These are phyloP conservation scores for Pogonus chalceus DNA, from an alignment of 1,140 invertebrate genomes.

Conservation along the genomic window DNA sequence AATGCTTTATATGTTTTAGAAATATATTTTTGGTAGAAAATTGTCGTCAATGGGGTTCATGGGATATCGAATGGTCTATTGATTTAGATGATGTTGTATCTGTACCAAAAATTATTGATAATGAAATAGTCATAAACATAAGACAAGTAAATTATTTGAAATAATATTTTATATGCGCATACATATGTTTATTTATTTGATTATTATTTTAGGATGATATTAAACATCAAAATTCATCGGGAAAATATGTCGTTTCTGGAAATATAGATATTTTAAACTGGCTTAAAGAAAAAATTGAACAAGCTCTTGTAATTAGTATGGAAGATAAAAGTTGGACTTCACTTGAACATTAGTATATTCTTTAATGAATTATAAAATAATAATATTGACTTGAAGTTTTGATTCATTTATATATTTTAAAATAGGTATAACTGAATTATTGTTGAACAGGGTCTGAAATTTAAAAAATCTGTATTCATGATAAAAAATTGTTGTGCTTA, in stretches of 20 bases:
- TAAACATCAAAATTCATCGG: slow-evolving; percentile 41
- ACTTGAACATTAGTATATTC: neutral
- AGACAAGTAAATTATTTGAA: slow-evolving; percentile 50
- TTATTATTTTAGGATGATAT: slow-evolving; percentile 42
- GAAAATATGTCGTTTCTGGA: slow-evolving; percentile 56
- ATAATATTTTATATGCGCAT: slow-evolving; percentile 6
- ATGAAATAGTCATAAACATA: slow-evolving; percentile 60
- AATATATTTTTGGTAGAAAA: slow-evolving; percentile 65
- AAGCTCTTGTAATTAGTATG: slow-evolving; percentile 59
- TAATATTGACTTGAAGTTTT: no score
- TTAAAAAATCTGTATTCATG: no score
- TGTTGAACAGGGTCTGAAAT: no score
- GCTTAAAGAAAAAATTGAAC: slow-evolving; percentile 62
- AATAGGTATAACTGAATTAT: no score
- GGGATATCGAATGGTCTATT: slow-evolving; percentile 68
- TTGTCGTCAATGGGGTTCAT: slow-evolving; percentile 56
- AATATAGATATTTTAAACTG: slow-evolving; percentile 55
- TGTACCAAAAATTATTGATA: slow-evolving; percentile 50
- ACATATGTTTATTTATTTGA: slow-evolving; percentile 15
- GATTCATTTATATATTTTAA: no score
- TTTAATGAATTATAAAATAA: no score
- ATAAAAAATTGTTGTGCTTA: no score
- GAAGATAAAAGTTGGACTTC: slow-evolving; percentile 45
- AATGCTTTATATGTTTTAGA: slow-evolving; percentile 38
- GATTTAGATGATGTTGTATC: slow-evolving; percentile 64